Evolutionary conservation across 2,888 invertebrate species (phyloP).

Genomic region (Cheilosia variabilis): DNA sequence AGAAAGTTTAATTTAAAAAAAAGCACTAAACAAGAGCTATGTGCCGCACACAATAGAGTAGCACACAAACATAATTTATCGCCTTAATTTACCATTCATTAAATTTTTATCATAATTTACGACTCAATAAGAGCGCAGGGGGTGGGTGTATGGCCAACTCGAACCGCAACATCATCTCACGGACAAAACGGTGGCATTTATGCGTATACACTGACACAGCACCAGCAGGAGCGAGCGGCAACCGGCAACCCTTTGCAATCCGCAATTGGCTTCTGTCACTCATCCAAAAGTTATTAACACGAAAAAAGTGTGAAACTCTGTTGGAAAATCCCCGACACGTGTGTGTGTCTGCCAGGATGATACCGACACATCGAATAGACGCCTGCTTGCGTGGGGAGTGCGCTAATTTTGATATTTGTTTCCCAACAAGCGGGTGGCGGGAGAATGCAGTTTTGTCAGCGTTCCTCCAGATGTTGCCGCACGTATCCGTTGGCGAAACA

Average conservation of each 20-base stretch:
- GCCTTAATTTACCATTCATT: slow-evolving; percentile 78
- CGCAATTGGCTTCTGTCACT: slow-evolving; percentile 67
- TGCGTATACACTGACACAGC: background rate
- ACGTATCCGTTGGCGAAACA: slow-evolving; percentile 41
- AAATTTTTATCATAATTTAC: slow-evolving; percentile 78
- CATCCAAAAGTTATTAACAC: slow-evolving; percentile 68
- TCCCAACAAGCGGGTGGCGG: slow-evolving; percentile 21
- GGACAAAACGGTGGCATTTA: slow-evolving; percentile 60
- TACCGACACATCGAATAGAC: slow-evolving; percentile 27
- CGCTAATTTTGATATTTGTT: slow-evolving; percentile 68
- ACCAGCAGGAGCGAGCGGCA: background rate
- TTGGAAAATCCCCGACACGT: slow-evolving; percentile 68
- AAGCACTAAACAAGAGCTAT: slow-evolving; percentile 32
- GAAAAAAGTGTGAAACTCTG: slow-evolving; percentile 57
- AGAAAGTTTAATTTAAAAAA: slow-evolving; percentile 63
- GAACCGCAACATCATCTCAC: slow-evolving; percentile 42
- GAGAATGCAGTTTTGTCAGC: slow-evolving; percentile 56
- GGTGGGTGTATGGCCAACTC: background rate
- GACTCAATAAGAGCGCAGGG: slow-evolving; percentile 75
- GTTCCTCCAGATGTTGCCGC: slow-evolving; percentile 60
- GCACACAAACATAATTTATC: slow-evolving; percentile 76
- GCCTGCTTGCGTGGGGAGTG: slow-evolving; percentile 46
- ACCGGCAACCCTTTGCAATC: slow-evolving; percentile 55
- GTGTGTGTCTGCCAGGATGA: slow-evolving; percentile 53
- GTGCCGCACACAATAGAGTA: slow-evolving; percentile 28